A percentile compares a stretch with the other conserved stretches of the same genome.
Conservation (phyloP, 2,888 invertebrate species). For the Alloplasta piceator region DNA sequence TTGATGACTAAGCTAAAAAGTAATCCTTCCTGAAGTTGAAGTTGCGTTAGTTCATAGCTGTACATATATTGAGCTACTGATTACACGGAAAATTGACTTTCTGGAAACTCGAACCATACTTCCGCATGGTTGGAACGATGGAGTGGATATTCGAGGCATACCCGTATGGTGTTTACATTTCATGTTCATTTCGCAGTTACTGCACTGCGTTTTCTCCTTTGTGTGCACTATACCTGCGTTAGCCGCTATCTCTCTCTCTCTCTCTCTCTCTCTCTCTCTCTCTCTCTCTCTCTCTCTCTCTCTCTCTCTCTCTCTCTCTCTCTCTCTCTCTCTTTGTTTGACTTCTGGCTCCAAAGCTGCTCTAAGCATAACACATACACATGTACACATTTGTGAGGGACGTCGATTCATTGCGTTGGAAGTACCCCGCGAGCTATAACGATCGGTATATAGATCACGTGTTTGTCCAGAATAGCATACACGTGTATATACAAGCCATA, state of each 20-base stretch:
- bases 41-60: not conserved
- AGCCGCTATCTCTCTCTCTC: constrained; percentile 10
- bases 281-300: constrained; percentile 17
- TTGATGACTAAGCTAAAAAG: too few relatives aligned
- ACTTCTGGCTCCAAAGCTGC: constrained; percentile 53
- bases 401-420: constrained; percentile 69
- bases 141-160: constrained; percentile 45
- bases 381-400: constrained; percentile 43
- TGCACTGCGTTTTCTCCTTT: constrained; percentile 36
- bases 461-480: constrained; percentile 52
- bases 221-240: constrained; percentile 15
- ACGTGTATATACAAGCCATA: constrained; percentile 63
- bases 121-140: constrained; percentile 13
- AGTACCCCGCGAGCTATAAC: constrained; percentile 59
- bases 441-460: constrained; percentile 16
- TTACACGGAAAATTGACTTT: not conserved
- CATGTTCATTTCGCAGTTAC: constrained; percentile 62
- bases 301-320: constrained; percentile 16
- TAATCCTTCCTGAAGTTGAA: not conserved
- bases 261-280: constrained; percentile 6
- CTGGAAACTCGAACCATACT: not conserved
- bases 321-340: constrained; percentile 46
- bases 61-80: not conserved
- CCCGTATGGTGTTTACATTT: constrained; percentile 57
- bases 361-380: constrained; percentile 47